phyloP scores from a whole-genome alignment of 2,888 invertebrate species.

The Scotopteryx bipunctaria region DNA sequence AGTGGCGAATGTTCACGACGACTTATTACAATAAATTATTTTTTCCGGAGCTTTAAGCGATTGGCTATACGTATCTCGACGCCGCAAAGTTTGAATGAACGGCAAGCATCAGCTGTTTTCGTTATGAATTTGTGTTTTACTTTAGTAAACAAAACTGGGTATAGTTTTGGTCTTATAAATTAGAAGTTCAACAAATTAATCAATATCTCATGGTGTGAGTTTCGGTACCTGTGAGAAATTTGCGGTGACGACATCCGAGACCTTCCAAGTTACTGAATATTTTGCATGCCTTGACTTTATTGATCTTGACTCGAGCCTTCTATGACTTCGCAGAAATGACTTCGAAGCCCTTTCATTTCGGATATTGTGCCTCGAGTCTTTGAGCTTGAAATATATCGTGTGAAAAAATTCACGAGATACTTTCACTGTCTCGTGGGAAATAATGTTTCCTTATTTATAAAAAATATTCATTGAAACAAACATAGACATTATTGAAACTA shows the following conservation, averaged over 20 bases:
- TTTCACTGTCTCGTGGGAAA: conserved; percentile 1
- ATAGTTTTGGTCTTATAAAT: not conserved
- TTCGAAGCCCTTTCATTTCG: conserved; percentile 31
- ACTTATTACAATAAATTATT: conserved; percentile 82
- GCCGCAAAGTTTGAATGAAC: conserved; percentile 71
- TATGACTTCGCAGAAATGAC: conserved; percentile 48
- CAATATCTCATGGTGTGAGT: conserved; percentile 30
- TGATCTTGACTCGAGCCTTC: conserved; percentile 48
- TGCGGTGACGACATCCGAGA: conserved; percentile 42
- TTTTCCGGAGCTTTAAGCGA: conserved; percentile 75
- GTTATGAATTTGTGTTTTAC: conserved; percentile 23
- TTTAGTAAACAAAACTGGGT: not conserved
- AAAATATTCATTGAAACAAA: not conserved
- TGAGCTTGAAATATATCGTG: conserved; percentile 16
- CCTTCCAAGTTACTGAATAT: conserved; percentile 55
- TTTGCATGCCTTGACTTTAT: conserved; percentile 48
- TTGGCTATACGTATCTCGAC: conserved; percentile 62
- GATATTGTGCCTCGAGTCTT: conserved; percentile 31
- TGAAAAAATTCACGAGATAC: conserved; percentile 9
- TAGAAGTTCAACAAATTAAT: not conserved
- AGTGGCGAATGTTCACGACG: conserved; percentile 80
- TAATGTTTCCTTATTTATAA: not conserved
- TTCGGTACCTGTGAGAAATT: conserved; percentile 47
- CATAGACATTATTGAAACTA: not conserved
- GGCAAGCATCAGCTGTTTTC: conserved; percentile 58